Base-by-base conservation (phyloP, 2,888 invertebrate species). In the Tachina grossa region DNA sequence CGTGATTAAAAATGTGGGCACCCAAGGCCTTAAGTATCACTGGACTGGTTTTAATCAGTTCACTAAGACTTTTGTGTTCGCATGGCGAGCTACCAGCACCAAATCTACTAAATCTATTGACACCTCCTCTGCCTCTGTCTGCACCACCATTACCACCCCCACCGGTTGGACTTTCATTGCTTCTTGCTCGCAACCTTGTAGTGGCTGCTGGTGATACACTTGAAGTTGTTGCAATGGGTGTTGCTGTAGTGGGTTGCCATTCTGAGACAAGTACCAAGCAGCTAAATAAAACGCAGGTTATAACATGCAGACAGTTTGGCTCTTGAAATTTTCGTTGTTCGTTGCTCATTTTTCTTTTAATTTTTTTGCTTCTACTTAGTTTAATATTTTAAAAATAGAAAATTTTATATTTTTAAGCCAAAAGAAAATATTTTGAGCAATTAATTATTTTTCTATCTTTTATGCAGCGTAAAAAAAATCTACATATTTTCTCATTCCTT, bases 1-100 rank as follows among this genome's bases (percentile, higher is more conserved):
- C 90, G 16, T 89, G 90, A 87, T 92, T 92, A 88, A 92, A 92
- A 87, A 92, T 90, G 87, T 90, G 90, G 55, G 92, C 92, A 41
- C 91, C 92, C 51, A 92, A 89, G 47, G 92, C 92, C 87, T 92
- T 92, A 65, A 92, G 89, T 88, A 92, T 92, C 87, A 92, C 90
- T 85, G 92, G 92, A 89, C 92, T 92, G 86, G 90, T 91, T 89
- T 91, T 92, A 89, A 92, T 92, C 88, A 92, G 89, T 85, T 92
- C 92, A 74, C 90, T 90, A 82, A 92, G 90, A 87, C 91, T 91
- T 88, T 92, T 90, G 87, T 92, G 91, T 87, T 90, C 90, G 84
- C 92, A 92, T 47, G 88, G 89, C 75, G 87, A 87, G 75, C 47
- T 65, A 41, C 31, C 49, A 59, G 65, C 75, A 47, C 45, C 53